Base-by-base conservation (phyloP, 2,797 vertebrate species). In the Notamacropus eugenii region DNA sequence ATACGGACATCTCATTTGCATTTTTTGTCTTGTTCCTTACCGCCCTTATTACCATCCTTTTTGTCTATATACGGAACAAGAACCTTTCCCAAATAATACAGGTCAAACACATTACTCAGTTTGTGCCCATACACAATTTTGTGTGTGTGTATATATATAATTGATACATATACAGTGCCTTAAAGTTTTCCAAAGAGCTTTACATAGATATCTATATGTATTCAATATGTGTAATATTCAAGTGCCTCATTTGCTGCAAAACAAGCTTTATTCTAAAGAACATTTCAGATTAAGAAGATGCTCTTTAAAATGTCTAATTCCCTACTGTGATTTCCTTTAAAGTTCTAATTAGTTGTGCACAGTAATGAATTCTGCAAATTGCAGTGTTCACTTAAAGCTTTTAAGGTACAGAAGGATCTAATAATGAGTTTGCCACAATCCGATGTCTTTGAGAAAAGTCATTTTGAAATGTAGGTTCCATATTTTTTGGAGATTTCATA, bases 311-410 rank as follows among this genome's bases (percentile, higher is more conserved):
- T 93, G 54, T 94, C 96, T 96, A 96, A 98, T 97, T 97, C 97
- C 95, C 97, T 92, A 95, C 95, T 96, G 97, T 52, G 94, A 93
- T 97, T 98, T 96, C 94, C 95, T 96, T 97, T 95, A 97, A 97
- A 97, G 95, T 98, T 97, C 96, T 98, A 97, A 98, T 98, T 98
- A 98, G 94, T 97, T 92, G 94, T 92, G 92, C 97, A 93, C 91
- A 95, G 94, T 96, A 97, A 98, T 92, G 96, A 96, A 98, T 98
- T 96, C 94, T 97, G 97, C 90, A 96, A 97, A 95, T 97, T 97
- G 94, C 96, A 96, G 91, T 97, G 97, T 95, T 98, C 96, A 74
- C 96, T 97, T 96, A 97, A 97, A 98, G 93, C 95, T 97, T 97
- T 95, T 93, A 96, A 98, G 94, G 92, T 96, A 96, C 57, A 95